These are phyloP conservation scores for Bubalus kerabau DNA, from an alignment of 2,113 vertebrate genomes.

Conservation along the genomic window DNA sequence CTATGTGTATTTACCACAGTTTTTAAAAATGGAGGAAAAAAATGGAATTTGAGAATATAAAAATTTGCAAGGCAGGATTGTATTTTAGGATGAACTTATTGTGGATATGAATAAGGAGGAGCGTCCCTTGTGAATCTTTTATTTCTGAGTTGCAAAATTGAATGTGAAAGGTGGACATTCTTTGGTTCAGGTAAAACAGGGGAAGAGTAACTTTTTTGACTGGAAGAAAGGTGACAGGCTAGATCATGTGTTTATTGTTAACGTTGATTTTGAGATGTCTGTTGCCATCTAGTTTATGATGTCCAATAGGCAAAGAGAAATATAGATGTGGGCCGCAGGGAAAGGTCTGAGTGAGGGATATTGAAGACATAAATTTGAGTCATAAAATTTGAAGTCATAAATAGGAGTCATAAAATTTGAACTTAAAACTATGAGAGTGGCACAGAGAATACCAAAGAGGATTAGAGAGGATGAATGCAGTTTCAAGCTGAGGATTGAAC, in stretches of 20 bases:
- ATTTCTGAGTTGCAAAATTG: not conserved
- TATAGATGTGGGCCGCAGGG: slow-evolving; percentile 12
- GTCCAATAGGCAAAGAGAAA: slow-evolving; percentile 32
- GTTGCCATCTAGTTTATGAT: slow-evolving; percentile 34
- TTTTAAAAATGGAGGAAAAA: not conserved
- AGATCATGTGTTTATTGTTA: slow-evolving; percentile 1
- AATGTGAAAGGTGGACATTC: not conserved
- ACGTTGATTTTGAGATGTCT: slow-evolving; percentile 6
- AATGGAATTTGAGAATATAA: not conserved
- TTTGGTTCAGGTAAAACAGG: not conserved
- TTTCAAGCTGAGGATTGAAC: not conserved
- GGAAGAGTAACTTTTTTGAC: not conserved
- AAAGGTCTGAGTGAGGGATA: slow-evolving; percentile 46
- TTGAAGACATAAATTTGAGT: slow-evolving; percentile 64
- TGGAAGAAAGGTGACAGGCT: not conserved
- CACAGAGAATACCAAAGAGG: not conserved
- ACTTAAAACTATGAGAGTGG: not conserved
- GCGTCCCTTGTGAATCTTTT: not conserved
- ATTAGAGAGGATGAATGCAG: not conserved
- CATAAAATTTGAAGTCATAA: slow-evolving; percentile 67
- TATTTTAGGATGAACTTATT: not conserved
- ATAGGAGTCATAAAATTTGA: slow-evolving; percentile 58
- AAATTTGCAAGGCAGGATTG: not conserved
- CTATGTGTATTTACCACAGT: not conserved
- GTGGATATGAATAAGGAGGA: not conserved